Evolutionary conservation across 2,797 vertebrate genomes (phyloP).

Genomic region (Pachyuromys duprasi): DNA sequence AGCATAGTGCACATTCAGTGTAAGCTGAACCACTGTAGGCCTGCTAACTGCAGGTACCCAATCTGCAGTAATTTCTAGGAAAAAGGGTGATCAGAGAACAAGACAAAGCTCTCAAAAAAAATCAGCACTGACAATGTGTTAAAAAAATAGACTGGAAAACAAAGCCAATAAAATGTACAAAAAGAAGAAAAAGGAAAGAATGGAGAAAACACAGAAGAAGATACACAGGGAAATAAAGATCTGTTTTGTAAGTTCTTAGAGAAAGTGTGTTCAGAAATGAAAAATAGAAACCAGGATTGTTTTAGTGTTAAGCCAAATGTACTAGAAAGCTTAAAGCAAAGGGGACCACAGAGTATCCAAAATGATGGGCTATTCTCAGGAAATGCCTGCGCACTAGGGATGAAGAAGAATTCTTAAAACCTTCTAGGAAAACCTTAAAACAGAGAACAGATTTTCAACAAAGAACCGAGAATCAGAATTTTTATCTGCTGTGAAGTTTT

Average conservation of each 20-base stretch:
- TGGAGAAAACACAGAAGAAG: neutral
- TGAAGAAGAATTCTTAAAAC: neutral
- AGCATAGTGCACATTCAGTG: neutral
- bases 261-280: neutral
- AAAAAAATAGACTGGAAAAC: neutral
- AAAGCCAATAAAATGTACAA: neutral
- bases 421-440: neutral
- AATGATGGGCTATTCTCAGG: neutral
- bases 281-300: neutral
- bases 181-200: neutral
- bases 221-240: neutral
- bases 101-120: neutral
- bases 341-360: neutral
- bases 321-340: neutral
- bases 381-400: fast-evolving
- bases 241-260: neutral
- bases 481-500: neutral
- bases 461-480: neutral
- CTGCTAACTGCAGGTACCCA: neutral
- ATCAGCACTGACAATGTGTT: neutral
- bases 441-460: neutral
- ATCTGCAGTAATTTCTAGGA: neutral
- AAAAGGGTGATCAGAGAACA: neutral
- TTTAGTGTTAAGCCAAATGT: neutral
- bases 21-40: no score